Conservation (phyloP, 2,113 vertebrate species). For the Malaclemys terrapin region DNA sequence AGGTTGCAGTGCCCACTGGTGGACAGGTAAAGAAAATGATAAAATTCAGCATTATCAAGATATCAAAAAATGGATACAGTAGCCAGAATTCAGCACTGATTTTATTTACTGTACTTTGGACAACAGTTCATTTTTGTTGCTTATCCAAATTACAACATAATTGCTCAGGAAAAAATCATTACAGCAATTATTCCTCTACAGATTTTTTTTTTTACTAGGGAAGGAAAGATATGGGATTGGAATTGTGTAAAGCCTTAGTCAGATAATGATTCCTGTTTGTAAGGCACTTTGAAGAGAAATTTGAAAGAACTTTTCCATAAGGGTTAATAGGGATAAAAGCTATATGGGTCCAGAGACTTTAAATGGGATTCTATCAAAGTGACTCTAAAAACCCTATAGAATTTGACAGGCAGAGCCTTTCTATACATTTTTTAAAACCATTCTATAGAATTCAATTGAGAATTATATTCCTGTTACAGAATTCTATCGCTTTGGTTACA, state of each 20-base stretch:
- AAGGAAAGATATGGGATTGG: not conserved
- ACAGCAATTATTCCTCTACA: not conserved
- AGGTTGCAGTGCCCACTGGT: not conserved
- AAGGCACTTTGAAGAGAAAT: not conserved
- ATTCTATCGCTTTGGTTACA: not conserved
- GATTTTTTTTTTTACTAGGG: not conserved
- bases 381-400: not conserved
- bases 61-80: not conserved
- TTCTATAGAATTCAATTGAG: fast-evolving
- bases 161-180: not conserved
- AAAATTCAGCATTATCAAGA: not conserved
- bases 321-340: not conserved
- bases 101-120: not conserved
- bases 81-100: not conserved
- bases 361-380: not conserved
- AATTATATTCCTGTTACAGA: not conserved
- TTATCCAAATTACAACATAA: not conserved
- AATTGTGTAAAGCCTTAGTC: not conserved
- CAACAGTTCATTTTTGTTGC: not conserved
- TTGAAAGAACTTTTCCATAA: not conserved
- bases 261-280: not conserved
- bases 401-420: not conserved
- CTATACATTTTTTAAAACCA: not conserved
- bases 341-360: not conserved
- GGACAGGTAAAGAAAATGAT: not conserved